These are phyloP conservation scores for Canis aureus DNA, from an alignment of 2,113 vertebrate genomes.

Conservation along the genomic window DNA sequence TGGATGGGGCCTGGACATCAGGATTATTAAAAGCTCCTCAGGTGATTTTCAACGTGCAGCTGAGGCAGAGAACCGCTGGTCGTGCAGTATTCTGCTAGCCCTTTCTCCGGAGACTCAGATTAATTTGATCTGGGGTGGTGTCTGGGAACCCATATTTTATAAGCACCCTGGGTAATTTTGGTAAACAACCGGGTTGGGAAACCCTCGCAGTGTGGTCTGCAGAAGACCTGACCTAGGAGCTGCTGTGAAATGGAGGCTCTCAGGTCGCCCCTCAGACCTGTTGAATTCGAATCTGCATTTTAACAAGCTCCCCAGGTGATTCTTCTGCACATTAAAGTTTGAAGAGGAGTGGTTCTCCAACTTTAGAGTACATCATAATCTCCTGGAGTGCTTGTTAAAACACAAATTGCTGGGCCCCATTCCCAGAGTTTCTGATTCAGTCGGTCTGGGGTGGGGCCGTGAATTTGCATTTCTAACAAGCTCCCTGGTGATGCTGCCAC, in stretches of 20 bases:
- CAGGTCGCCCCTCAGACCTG: slow-evolving; percentile 12
- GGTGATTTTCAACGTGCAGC: slow-evolving; percentile 46
- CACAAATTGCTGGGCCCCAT: slow-evolving; percentile 74
- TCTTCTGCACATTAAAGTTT: slow-evolving; percentile 62
- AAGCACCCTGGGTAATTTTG: slow-evolving; percentile 55
- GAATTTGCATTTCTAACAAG: slow-evolving; percentile 78
- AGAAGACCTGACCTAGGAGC: slow-evolving; percentile 50
- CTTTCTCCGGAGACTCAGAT: slow-evolving; percentile 52
- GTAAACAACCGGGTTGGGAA: slow-evolving; percentile 45
- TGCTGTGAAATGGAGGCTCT: slow-evolving; percentile 26
- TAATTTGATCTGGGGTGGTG: slow-evolving; percentile 56
- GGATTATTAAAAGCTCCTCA: slow-evolving; percentile 58
- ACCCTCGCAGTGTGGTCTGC: slow-evolving; percentile 49
- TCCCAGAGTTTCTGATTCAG: slow-evolving; percentile 77
- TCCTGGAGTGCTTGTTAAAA: slow-evolving; percentile 77
- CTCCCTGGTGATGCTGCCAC: slow-evolving; percentile 47
- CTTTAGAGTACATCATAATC: slow-evolving; percentile 58
- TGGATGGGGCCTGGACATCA: slow-evolving; percentile 48
- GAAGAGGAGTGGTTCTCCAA: slow-evolving; percentile 47
- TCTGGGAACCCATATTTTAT: slow-evolving; percentile 62
- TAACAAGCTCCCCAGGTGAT: slow-evolving; percentile 71
- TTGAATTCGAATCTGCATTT: slow-evolving; percentile 68
- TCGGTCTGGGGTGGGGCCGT: slow-evolving; percentile 53
- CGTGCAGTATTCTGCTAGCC: not conserved
- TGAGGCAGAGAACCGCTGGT: not conserved